Conservation (phyloP, 2,888 invertebrate species). For the Podotricha telesiphe region DNA sequence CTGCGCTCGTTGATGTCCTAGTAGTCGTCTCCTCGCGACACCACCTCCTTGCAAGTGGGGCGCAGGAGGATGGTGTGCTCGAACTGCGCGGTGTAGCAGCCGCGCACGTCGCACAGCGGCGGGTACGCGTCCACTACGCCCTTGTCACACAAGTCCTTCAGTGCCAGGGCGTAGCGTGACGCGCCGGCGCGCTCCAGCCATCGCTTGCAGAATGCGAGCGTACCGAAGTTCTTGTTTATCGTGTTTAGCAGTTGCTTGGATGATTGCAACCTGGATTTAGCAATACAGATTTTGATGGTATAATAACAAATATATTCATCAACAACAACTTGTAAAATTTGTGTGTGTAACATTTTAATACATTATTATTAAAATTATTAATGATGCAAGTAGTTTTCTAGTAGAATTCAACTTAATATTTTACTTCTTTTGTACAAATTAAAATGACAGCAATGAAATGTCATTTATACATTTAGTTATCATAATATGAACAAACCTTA, state of each 20-base stretch:
- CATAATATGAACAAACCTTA: constrained; percentile 84
- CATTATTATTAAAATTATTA: no score
- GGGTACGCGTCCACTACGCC: constrained; percentile 99
- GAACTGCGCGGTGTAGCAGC: constrained; percentile 99
- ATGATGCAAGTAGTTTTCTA: no score
- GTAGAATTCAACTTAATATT: no score
- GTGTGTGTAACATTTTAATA: no score
- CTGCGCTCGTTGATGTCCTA: constrained; percentile 65
- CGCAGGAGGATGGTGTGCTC: constrained; percentile 98
- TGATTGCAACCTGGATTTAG: constrained; percentile 88
- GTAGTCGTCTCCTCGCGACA: constrained; percentile 98
- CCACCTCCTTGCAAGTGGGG: constrained; percentile 99
- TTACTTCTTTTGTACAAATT: no score
- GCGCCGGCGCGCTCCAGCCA: constrained; percentile 99
- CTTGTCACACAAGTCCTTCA: constrained; percentile 99
- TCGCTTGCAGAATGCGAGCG: constrained; percentile 98
- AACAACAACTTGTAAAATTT: no score
- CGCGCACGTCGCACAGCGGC: constrained; percentile 97
- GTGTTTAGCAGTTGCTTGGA: constrained; percentile 95
- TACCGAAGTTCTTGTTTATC: constrained; percentile 98
- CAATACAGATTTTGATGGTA: no score
- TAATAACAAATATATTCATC: no score
- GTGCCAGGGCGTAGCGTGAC: constrained; percentile 98
- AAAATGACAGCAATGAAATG: no score
- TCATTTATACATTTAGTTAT: no score